phyloP scores from a whole-genome alignment of 1,140 invertebrate genomes.

The Orius insidiosus region DNA sequence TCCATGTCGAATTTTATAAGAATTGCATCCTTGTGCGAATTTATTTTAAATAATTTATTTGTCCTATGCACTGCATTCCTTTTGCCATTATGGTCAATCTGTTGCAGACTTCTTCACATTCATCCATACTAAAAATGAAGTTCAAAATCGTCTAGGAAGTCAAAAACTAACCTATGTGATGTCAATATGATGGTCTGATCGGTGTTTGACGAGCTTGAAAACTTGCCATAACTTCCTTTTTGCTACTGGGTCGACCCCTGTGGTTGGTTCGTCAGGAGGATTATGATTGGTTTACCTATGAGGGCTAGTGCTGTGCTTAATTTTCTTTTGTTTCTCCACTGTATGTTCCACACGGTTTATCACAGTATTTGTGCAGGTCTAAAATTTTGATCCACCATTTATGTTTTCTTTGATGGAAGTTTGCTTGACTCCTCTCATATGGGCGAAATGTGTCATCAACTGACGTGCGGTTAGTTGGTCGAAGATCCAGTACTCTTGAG shows the following conservation, averaged over 20 bases:
- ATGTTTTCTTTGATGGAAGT: conserved; percentile 32
- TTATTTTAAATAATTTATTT: conserved; percentile 28
- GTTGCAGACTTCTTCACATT: conserved; percentile 70
- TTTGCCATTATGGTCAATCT: conserved; percentile 75
- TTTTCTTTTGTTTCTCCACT: conserved; percentile 89
- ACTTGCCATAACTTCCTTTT: conserved; percentile 58
- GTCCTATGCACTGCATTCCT: conserved; percentile 36
- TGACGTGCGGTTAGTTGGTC: conserved; percentile 63
- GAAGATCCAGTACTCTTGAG: conserved; percentile 69
- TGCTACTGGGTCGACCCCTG: conserved; percentile 61
- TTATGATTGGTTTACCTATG: conserved; percentile 68
- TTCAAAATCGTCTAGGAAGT: no score
- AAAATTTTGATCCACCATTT: conserved; percentile 33
- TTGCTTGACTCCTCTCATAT: conserved; percentile 48
- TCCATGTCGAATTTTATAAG: conserved; percentile 25
- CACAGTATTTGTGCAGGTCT: conserved; percentile 17
- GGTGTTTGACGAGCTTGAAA: conserved; percentile 36
- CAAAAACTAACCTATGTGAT: conserved; percentile 40
- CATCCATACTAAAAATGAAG: conserved; percentile 19
- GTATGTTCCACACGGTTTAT: conserved; percentile 18
- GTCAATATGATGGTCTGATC: conserved; percentile 52
- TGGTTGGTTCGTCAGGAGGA: conserved; percentile 78
- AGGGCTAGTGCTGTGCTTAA: conserved; percentile 85
- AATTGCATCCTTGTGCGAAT: conserved; percentile 30
- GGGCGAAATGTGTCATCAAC: conserved; percentile 53